phyloP scores from a whole-genome alignment of 2,113 vertebrate genomes.

The Urocynchramus pylzowi region DNA sequence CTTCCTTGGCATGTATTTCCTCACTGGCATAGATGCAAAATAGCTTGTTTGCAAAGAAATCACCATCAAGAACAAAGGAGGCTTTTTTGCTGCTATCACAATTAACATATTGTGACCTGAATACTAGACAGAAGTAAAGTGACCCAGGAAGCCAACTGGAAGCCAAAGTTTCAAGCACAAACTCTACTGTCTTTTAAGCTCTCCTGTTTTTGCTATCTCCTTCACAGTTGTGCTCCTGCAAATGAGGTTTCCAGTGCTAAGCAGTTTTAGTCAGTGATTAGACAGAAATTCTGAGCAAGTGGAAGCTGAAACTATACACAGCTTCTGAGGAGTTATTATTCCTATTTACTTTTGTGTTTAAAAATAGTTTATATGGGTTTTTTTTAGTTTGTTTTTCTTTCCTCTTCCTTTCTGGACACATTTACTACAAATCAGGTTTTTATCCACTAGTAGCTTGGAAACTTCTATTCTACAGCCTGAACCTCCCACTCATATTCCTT shows the following conservation, averaged over 20 bases:
- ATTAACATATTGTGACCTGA: neutral
- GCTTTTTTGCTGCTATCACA: neutral
- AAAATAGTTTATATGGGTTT: neutral
- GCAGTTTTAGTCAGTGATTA: neutral
- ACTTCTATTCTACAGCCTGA: neutral
- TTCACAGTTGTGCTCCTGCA: neutral
- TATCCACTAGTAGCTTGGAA: neutral
- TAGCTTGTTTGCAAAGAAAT: neutral
- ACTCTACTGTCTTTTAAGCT: neutral
- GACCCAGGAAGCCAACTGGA: neutral
- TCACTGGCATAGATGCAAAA: neutral
- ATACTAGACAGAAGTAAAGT: neutral
- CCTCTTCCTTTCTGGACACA: neutral
- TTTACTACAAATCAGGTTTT: neutral
- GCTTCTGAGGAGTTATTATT: neutral
- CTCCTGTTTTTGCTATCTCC: neutral
- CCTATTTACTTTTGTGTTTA: neutral
- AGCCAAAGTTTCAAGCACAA: neutral
- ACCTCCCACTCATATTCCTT: neutral
- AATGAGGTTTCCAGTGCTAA: neutral
- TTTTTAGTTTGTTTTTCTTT: neutral
- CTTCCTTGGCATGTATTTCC: neutral
- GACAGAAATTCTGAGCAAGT: neutral
- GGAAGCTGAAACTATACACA: neutral
- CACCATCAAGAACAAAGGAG: neutral